Percentiles rank a stretch among this genome's conserved stretches.
Conservation (phyloP, 2,888 invertebrate species). For the Sepioteuthis lessoniana region DNA sequence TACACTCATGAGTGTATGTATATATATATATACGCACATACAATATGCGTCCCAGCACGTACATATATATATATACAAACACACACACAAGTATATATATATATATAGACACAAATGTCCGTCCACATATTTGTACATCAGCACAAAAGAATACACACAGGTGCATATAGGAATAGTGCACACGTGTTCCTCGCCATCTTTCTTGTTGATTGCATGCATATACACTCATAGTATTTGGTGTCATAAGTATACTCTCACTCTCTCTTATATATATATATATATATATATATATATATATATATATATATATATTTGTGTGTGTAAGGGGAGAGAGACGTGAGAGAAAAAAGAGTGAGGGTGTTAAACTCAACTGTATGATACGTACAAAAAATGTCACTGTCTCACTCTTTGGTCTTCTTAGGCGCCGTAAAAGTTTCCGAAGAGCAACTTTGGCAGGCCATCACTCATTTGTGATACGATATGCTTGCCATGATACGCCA, state of each 20-base stretch:
- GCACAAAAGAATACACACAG: too few relatives aligned
- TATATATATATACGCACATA: too few relatives aligned
- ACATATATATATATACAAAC: too few relatives aligned
- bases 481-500: background rate
- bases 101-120: background rate
- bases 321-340: background rate
- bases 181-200: too few relatives aligned
- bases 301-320: too few relatives aligned
- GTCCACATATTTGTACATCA: too few relatives aligned
- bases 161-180: background rate
- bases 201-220: background rate
- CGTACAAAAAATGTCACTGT: background rate
- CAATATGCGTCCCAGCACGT: too few relatives aligned
- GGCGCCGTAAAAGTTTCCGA: background rate
- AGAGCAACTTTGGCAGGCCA: background rate
- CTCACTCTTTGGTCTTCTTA: background rate
- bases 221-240: too few relatives aligned
- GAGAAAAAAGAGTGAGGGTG: background rate
- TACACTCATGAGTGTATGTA: too few relatives aligned
- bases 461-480: constrained; percentile 17
- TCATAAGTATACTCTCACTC: too few relatives aligned
- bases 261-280: too few relatives aligned
- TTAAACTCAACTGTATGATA: background rate
- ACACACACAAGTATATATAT: background rate
- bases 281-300: too few relatives aligned